Evolutionary conservation across 1,140 invertebrate species (phyloP).

Genomic region (Hestina assimilis): DNA sequence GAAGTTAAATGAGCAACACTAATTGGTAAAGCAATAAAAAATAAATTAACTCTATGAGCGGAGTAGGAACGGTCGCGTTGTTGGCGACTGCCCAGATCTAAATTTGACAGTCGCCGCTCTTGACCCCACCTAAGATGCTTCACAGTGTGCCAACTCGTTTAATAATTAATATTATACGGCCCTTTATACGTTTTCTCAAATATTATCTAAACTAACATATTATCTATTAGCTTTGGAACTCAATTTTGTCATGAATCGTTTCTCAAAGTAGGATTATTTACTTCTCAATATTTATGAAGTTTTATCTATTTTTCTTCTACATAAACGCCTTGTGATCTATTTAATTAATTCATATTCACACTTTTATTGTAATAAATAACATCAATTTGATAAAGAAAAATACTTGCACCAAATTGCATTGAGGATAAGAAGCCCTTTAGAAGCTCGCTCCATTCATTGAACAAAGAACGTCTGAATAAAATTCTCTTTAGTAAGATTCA

Average conservation of each 20-base stretch:
- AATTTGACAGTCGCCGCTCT: slow-evolving; percentile 62
- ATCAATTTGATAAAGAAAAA: neutral
- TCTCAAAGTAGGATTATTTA: neutral
- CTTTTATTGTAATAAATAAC: no score
- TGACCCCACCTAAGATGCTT: slow-evolving; percentile 64
- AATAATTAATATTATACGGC: slow-evolving; percentile 23
- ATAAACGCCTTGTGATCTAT: neutral
- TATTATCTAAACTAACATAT: neutral
- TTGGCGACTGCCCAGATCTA: slow-evolving; percentile 68
- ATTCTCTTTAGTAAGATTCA: slow-evolving; percentile 50
- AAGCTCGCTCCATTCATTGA: slow-evolving; percentile 45
- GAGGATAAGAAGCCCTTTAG: slow-evolving; percentile 9
- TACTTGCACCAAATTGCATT: slow-evolving; percentile 23
- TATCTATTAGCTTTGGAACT: neutral
- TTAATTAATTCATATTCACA: no score
- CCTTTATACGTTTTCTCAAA: neutral
- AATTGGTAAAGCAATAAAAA: slow-evolving; percentile 21
- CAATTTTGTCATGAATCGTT: neutral
- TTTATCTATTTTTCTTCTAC: neutral
- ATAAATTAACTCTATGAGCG: slow-evolving; percentile 23
- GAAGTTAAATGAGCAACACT: slow-evolving; percentile 12
- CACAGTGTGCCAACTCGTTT: slow-evolving; percentile 49
- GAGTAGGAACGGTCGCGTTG: slow-evolving; percentile 30
- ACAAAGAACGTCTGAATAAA: slow-evolving; percentile 70
- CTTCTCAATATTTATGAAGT: neutral